A percentile compares a stretch with the other conserved stretches of the same genome.
Evolutionary conservation across 2,888 invertebrate genomes (phyloP).

Genomic region (Drosophila longiperda): DNA sequence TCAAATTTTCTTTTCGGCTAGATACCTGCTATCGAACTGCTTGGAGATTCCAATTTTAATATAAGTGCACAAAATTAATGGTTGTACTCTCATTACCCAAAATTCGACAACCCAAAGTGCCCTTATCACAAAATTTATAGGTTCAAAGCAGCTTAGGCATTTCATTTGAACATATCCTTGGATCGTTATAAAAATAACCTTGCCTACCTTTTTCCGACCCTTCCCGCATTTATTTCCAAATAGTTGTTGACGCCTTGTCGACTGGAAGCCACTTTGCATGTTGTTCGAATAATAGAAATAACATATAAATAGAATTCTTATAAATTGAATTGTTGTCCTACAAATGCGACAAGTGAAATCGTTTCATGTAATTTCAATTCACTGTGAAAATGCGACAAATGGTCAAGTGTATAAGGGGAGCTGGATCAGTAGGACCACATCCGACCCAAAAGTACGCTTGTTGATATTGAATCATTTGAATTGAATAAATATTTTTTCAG

Average conservation of each 20-base stretch:
- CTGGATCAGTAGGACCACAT: neutral
- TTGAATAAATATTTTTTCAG: conserved; percentile 69
- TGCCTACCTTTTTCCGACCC: conserved; percentile 11
- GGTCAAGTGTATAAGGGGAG: neutral
- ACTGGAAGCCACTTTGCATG: conserved; percentile 47
- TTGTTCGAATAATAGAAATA: conserved; percentile 37
- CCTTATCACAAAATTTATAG: conserved; percentile 50
- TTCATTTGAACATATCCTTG: conserved; percentile 42
- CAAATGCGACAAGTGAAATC: conserved; percentile 52
- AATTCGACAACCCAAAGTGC: conserved; percentile 25
- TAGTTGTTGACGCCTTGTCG: conserved; percentile 32
- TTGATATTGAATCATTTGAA: conserved; percentile 51
- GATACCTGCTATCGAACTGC: conserved; percentile 4
- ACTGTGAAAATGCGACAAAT: conserved; percentile 48
- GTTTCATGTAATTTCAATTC: conserved; percentile 56
- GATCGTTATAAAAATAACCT: conserved; percentile 52
- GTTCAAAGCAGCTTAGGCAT: conserved; percentile 24
- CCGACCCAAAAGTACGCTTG: conserved; percentile 6
- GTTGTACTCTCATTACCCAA: conserved; percentile 30
- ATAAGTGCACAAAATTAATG: conserved; percentile 76
- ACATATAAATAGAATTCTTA: conserved; percentile 31
- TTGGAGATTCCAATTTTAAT: conserved; percentile 59
- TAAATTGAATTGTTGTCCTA: conserved; percentile 48
- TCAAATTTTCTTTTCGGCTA: conserved; percentile 9
- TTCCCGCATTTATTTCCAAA: conserved; percentile 12